Conservation (phyloP, 2,113 vertebrate genomes). For the Alligator mississippiensis region DNA sequence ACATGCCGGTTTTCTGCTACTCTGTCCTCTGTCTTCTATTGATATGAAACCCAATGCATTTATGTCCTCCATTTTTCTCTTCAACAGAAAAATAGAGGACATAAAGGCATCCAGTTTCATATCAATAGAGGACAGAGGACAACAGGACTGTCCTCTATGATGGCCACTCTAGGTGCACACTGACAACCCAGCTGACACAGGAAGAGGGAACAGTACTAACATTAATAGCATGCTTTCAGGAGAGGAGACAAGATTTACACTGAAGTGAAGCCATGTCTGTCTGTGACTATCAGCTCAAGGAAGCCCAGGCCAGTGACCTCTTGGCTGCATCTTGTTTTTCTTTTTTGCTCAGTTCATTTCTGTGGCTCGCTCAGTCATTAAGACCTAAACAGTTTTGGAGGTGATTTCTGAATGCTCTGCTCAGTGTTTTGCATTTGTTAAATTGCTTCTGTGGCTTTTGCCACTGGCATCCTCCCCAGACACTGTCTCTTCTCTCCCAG, state of each 20-base stretch:
- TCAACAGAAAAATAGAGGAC: too few species aligned
- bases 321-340: background rate
- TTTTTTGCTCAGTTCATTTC: background rate
- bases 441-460: background rate
- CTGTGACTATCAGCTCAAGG: background rate
- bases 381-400: background rate
- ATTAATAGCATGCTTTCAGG: background rate
- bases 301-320: background rate
- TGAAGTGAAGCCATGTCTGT: background rate
- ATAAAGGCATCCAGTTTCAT: too few species aligned
- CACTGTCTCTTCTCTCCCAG: background rate
- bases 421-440: background rate
- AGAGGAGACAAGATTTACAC: background rate
- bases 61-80: too few species aligned
- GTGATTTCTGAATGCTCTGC: background rate
- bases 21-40: too few species aligned
- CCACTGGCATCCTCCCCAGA: background rate
- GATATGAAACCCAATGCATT: too few species aligned
- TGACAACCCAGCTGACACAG: background rate
- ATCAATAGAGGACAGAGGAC: too few species aligned
- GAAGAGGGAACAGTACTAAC: background rate
- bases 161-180: background rate
- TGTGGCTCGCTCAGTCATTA: background rate
- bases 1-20: too few species aligned
- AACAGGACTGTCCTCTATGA: too few species aligned